These are phyloP conservation scores for Orthosia gracilis DNA, from an alignment of 2,888 invertebrate species.

Conservation along the genomic window DNA sequence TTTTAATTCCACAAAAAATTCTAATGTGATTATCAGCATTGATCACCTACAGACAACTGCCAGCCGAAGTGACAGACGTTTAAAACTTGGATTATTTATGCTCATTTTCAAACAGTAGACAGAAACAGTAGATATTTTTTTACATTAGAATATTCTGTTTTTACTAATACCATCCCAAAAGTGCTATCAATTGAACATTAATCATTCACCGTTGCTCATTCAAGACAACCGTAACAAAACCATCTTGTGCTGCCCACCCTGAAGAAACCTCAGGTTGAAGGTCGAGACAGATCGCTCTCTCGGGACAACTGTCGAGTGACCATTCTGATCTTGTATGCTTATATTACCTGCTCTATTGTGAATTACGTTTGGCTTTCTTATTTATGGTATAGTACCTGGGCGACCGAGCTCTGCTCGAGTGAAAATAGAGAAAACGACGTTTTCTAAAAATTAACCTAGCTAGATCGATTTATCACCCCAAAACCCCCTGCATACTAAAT, in stretches of 20 bases:
- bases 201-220: constrained; percentile 40
- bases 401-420: too few relatives aligned
- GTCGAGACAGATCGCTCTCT: constrained; percentile 50
- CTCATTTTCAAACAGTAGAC: not conserved
- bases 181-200: constrained; percentile 50
- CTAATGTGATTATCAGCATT: too few relatives aligned
- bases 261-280: constrained; percentile 27
- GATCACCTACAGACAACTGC: too few relatives aligned
- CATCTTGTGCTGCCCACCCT: constrained; percentile 56
- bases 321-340: not conserved
- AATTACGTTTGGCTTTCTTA: not conserved
- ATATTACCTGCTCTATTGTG: not conserved
- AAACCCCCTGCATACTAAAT: too few relatives aligned
- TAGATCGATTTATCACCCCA: too few relatives aligned
- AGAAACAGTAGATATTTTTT: not conserved
- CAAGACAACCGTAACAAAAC: constrained; percentile 53
- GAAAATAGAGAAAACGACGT: too few relatives aligned
- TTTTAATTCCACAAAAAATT: too few relatives aligned
- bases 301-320: constrained; percentile 50
- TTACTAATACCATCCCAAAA: constrained; percentile 21
- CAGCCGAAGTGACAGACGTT: not conserved
- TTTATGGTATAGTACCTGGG: too few relatives aligned
- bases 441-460: too few relatives aligned
- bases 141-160: not conserved
- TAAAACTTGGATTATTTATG: not conserved